Base-by-base conservation (phyloP, 2,113 vertebrate genomes). In the Uria lomvia region DNA sequence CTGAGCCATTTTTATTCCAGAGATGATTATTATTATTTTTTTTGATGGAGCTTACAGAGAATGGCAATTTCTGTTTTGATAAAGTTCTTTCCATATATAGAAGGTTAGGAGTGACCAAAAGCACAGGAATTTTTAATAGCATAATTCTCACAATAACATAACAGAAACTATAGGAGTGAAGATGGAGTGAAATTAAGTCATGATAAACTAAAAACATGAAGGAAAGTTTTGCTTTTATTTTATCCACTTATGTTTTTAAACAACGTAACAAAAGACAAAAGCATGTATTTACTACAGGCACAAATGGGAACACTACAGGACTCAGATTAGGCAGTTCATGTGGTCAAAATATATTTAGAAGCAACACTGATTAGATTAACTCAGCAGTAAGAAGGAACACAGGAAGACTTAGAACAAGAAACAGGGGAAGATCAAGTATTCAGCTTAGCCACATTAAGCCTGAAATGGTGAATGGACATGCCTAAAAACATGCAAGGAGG, bases 341-440 rank as follows among this genome's bases (percentile, higher is more conserved):
- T 53, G 56, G 38, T 75, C 79, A 84, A 90, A 88, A 91, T 91
- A 93, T 87, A 95, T 95, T 96, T 96, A 97, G 96, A 90, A 94
- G 73, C 91, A 91, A 72, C 52, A 75, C 45, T 93, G 94, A 97
- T 95, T 79, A 95, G 94, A 96, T 97, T 97, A 97, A 70, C 43
- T 79, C 53, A 70, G 92, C 70, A 96, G 45, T 73, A 94, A 89
- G 79, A 86, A 90, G 90, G 43, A 92, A 65, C 6, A 81, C 68
- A 81, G 52, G 72, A 94, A 92, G 92, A 76, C 55, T 88, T 88
- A 76, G 42, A 88, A 55, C 11, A 92, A 62, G 59, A 26, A 86
- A 55, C 1, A 42, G 2, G 21, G 70, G 26, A 94, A 95, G 92
- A 89, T 60, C 75, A 89, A 91, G 36, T 36, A 72, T 52, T 86